Evolutionary conservation across 2,113 vertebrate genomes (phyloP), one percentile per base, ranked within the genome.

Genomic region (Orientallactaga bullata): DNA sequence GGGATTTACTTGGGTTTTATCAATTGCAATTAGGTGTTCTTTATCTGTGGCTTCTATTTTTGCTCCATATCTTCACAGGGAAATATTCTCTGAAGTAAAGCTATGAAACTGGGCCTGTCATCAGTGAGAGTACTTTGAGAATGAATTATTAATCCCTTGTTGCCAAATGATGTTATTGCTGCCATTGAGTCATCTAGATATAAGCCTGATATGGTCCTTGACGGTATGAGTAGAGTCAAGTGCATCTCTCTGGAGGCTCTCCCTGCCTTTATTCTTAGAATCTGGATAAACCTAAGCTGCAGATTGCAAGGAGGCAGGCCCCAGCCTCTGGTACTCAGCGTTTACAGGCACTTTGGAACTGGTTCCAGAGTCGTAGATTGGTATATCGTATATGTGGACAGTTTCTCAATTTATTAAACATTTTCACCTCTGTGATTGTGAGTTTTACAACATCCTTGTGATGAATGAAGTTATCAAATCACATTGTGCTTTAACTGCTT

Each of bases 1-100:
- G 92, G 68, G 82, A 84, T 93, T 96, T 83, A 51, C 91, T 95
- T 93, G 74, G 93, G 88, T 95, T 96, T 96, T 92, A 96, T 96
- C 96, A 81, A 69, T 86, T 94, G 90, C 88, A 94, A 95, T 97
- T 96, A 96, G 79, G 88, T 76, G 88, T 92, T 96, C 90, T 95
- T 96, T 94, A 97, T 95, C 95, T 88, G 47, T 55, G 84, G 74
- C 35, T 95, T 95, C 95, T 96, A 89, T 96, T 97, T 96, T 96
- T 95, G 85, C 28, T 95, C 73, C 66, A 2, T 88, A 88, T 95
- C 74, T 95, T 96, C 73, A 77, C 66, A 61, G 63, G 82, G 81
- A 68, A 94, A 81, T 6, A 93, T 85, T 91, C 72, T 94, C 91
- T 93, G 63, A 94, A 91, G 71, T 91, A 87, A 86, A 94, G 80